These are phyloP conservation scores for Baryphthengus martii DNA, from an alignment of 2,113 vertebrate genomes.

Conservation along the genomic window DNA sequence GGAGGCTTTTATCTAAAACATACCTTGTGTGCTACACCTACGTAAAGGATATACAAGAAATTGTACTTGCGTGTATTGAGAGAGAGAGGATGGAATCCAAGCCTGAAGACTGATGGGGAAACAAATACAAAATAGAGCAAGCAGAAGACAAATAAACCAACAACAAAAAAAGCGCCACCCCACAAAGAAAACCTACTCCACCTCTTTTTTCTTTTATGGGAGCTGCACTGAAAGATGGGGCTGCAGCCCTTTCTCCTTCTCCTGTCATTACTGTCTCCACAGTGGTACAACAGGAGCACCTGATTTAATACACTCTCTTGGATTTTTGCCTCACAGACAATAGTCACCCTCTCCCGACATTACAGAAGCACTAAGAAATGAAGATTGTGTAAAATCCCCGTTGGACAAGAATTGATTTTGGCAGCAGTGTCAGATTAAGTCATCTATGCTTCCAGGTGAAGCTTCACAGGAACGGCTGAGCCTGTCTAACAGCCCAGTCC, in stretches of 20 bases:
- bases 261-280: background rate
- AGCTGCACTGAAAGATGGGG: background rate
- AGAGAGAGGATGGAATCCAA: background rate
- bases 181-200: background rate
- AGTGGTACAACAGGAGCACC: background rate
- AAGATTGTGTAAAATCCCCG: background rate
- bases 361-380: constrained; percentile 22
- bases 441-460: constrained; percentile 11
- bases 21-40: background rate
- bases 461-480: background rate
- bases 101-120: background rate
- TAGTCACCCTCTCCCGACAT: background rate
- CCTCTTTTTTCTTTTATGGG: background rate
- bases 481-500: background rate
- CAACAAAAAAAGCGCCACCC: background rate
- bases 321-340: background rate
- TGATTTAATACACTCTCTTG: background rate
- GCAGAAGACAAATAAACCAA: background rate
- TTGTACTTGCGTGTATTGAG: background rate
- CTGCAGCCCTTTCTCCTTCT: background rate
- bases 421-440: constrained; percentile 11
- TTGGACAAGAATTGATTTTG: constrained; percentile 27
- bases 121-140: background rate
- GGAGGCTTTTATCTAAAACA: background rate
- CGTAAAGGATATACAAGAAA: background rate